phyloP scores from a whole-genome alignment of 2,888 invertebrate species.

The Phyllotreta cruciferae region DNA sequence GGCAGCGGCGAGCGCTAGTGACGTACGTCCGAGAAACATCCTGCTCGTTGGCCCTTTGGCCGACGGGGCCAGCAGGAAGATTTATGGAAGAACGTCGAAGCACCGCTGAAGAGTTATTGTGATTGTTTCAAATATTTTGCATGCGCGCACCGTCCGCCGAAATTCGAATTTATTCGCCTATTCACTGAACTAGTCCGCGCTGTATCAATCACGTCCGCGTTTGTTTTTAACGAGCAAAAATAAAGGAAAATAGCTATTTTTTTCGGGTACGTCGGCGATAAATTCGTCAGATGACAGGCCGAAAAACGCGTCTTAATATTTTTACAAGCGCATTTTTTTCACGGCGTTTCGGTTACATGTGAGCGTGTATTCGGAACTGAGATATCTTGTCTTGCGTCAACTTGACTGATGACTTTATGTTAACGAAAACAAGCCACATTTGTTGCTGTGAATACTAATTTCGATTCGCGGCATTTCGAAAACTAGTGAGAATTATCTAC shows the following conservation, averaged over 20 bases:
- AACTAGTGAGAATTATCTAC: conserved; percentile 10
- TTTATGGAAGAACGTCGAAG: conserved; percentile 15
- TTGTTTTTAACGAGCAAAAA: too few species aligned
- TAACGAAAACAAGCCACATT: conserved; percentile 29
- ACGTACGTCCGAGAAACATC: conserved; percentile 35
- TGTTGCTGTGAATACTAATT: conserved; percentile 29
- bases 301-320: conserved; percentile 26
- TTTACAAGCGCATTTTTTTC: conserved; percentile 22
- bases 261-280: conserved; percentile 4
- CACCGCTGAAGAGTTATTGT: too few species aligned
- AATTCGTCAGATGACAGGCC: conserved; percentile 24
- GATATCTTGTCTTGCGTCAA: conserved; percentile 27
- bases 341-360: conserved; percentile 15
- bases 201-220: too few species aligned
- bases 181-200: too few species aligned
- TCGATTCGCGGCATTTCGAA: conserved; percentile 17
- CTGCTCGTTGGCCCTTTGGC: conserved; percentile 24
- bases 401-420: conserved; percentile 30
- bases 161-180: too few species aligned
- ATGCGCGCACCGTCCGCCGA: too few species aligned
- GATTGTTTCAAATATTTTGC: too few species aligned
- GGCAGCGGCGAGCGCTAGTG: conserved; percentile 29
- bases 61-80: conserved; percentile 18
- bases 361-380: conserved; percentile 23
- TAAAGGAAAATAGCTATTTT: too few species aligned